Conservation (phyloP, 2,888 invertebrate species). For the Volucella inflata region DNA sequence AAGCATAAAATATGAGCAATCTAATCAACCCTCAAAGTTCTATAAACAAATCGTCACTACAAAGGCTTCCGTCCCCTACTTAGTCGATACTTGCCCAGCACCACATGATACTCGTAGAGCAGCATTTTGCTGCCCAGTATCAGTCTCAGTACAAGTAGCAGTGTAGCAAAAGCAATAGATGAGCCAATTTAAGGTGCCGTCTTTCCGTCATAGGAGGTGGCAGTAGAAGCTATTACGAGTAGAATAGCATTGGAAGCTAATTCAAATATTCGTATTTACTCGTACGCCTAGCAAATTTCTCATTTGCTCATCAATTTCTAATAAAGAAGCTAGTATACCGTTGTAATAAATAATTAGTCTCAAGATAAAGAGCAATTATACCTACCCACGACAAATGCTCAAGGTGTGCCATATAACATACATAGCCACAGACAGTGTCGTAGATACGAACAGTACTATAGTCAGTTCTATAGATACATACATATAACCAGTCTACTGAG, state of each 20-base stretch:
- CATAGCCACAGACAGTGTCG: no score
- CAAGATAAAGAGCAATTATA: conserved; percentile 28
- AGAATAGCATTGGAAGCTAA: conserved; percentile 8
- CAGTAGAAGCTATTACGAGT: conserved; percentile 7
- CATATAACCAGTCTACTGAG: neutral
- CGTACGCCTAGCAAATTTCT: conserved; percentile 17
- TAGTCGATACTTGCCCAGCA: neutral
- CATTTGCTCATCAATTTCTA: conserved; percentile 60
- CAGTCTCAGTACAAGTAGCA: neutral
- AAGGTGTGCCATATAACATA: conserved; percentile 61
- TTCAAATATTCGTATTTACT: conserved; percentile 23
- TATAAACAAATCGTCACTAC: conserved; percentile 41
- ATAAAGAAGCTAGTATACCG: conserved; percentile 57
- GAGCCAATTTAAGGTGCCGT: conserved; percentile 21
- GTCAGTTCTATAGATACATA: no score
- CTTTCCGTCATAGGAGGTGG: conserved; percentile 31
- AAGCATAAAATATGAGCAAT: conserved; percentile 48
- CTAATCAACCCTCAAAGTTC: conserved; percentile 64
- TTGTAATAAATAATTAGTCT: conserved; percentile 54
- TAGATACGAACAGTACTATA: no score
- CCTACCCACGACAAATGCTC: conserved; percentile 34
- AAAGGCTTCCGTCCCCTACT: conserved; percentile 61
- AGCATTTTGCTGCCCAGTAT: neutral
- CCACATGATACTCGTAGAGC: neutral
- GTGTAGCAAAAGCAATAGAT: neutral